These are phyloP conservation scores for Xiphophorus hellerii DNA, from an alignment of 2,113 vertebrate species.

Conservation along the genomic window DNA sequence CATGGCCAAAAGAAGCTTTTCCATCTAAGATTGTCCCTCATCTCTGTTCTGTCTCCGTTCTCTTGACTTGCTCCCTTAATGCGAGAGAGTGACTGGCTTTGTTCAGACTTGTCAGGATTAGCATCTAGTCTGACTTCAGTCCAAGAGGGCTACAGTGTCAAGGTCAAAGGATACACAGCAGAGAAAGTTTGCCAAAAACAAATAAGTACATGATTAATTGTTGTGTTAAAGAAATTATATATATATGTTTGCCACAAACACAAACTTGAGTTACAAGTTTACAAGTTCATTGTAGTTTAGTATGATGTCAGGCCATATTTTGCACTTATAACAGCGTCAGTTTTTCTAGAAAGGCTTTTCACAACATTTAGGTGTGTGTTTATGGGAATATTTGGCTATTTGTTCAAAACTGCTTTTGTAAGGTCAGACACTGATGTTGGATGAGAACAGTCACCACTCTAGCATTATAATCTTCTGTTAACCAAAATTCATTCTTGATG, in stretches of 20 bases:
- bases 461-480: too few relatives aligned
- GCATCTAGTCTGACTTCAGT: conserved; percentile 24
- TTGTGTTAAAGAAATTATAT: conserved; percentile 2
- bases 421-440: too few relatives aligned
- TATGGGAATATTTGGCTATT: too few relatives aligned
- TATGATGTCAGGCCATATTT: too few relatives aligned
- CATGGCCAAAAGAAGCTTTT: conserved; percentile 62
- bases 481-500: too few relatives aligned
- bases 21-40: conserved; percentile 41
- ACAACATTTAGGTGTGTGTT: too few relatives aligned
- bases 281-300: too few relatives aligned
- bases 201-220: background rate
- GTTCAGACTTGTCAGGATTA: conserved; percentile 53
- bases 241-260: background rate
- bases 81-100: conserved; percentile 13
- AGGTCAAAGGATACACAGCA: conserved; percentile 25
- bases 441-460: too few relatives aligned
- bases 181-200: background rate
- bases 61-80: conserved; percentile 13
- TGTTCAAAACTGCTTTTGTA: too few relatives aligned
- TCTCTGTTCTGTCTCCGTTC: conserved; percentile 23
- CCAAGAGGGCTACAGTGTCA: conserved; percentile 21
- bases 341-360: too few relatives aligned
- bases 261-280: too few relatives aligned
- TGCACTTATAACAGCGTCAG: too few relatives aligned